phyloP scores from a whole-genome alignment of 2,888 invertebrate species.

The Sialis fuliginosa region DNA sequence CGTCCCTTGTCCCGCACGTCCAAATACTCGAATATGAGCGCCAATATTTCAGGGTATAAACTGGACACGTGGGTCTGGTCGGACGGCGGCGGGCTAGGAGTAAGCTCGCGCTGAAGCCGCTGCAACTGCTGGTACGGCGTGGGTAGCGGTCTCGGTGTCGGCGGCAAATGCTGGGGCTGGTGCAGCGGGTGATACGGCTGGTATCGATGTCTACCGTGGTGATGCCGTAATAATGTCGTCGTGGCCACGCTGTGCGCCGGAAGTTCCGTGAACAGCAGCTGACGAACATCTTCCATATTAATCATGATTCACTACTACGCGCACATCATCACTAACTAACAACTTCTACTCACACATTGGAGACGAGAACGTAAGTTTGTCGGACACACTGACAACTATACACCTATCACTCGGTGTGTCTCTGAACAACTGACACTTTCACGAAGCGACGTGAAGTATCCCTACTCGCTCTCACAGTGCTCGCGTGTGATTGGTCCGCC shows the following conservation, averaged over 20 bases:
- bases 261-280: slow-evolving; percentile 37
- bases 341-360: not conserved
- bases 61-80: slow-evolving; percentile 64
- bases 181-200: slow-evolving; percentile 45
- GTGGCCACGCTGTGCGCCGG: slow-evolving; percentile 32
- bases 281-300: slow-evolving; percentile 34
- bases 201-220: slow-evolving; percentile 23
- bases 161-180: slow-evolving; percentile 17
- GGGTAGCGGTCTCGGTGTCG: slow-evolving; percentile 13
- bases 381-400: not conserved
- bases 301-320: not conserved
- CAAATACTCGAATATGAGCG: slow-evolving; percentile 79
- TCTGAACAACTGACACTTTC: slow-evolving; percentile 3
- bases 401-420: not conserved
- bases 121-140: slow-evolving; percentile 19
- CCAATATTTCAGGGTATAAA: slow-evolving; percentile 81
- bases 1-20: slow-evolving; percentile 77
- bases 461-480: slow-evolving; percentile 1
- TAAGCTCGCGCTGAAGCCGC: slow-evolving; percentile 12
- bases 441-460: slow-evolving; percentile 12
- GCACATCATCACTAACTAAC: no score
- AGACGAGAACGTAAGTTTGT: not conserved
- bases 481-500: slow-evolving; percentile 6
- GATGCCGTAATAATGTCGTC: slow-evolving; percentile 29
- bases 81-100: slow-evolving; percentile 24